phyloP scores from a whole-genome alignment of 2,797 vertebrate genomes.

The Tachyglossus aculeatus region DNA sequence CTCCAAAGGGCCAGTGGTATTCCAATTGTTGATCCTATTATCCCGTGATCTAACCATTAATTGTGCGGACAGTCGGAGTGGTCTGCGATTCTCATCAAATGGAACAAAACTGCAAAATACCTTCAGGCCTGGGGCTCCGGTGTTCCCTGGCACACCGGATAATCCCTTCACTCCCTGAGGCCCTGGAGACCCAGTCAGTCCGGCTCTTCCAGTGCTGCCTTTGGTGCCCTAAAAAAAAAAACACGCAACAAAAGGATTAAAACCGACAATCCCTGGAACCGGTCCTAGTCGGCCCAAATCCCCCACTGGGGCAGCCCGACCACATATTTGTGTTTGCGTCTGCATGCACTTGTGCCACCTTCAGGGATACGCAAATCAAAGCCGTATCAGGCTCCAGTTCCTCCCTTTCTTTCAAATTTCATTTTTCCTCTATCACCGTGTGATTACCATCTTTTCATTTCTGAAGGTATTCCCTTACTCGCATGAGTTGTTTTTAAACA shows the following conservation, averaged over 20 bases:
- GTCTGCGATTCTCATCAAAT: neutral
- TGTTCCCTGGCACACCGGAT: constrained; percentile 83
- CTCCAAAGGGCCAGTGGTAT: too few relatives aligned
- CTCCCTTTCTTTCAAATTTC: too few relatives aligned
- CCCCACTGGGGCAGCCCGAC: too few relatives aligned
- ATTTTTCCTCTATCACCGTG: too few relatives aligned
- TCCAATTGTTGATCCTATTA: neutral
- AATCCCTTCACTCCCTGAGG: constrained; percentile 81
- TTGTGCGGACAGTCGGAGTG: neutral
- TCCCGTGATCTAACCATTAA: neutral
- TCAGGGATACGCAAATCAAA: neutral
- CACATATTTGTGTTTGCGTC: too few relatives aligned
- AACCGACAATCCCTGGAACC: neutral
- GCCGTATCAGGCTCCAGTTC: too few relatives aligned
- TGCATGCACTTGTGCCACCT: neutral
- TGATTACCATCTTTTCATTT: too few relatives aligned
- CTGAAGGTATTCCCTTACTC: too few relatives aligned
- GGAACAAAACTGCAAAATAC: constrained; percentile 62
- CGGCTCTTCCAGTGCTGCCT: constrained; percentile 80
- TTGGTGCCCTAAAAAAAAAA: constrained; percentile 79
- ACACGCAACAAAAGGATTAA: constrained; percentile 33
- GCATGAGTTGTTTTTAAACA: too few relatives aligned
- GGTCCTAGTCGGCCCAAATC: neutral
- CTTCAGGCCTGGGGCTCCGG: constrained; percentile 85
- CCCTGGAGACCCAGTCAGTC: constrained; percentile 85